A percentile compares a stretch with the other conserved stretches of the same genome.
phyloP scores from a whole-genome alignment of 1,140 invertebrate species.

The Sinella curviseta region DNA sequence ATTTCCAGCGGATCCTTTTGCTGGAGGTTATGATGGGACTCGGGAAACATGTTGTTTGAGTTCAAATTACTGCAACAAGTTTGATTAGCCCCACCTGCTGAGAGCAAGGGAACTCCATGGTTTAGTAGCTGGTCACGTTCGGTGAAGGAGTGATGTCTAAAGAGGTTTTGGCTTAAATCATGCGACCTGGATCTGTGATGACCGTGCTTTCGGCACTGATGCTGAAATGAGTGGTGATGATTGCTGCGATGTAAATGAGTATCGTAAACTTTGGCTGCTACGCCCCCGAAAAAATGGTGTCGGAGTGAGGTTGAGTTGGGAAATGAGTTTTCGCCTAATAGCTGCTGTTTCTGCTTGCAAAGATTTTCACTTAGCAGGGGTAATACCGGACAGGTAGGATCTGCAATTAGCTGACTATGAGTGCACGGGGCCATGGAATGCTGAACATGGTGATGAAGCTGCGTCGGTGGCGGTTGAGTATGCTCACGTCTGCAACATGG shows the following conservation, averaged over 20 bases:
- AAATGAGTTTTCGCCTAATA: slow-evolving; percentile 21
- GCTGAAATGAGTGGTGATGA: slow-evolving; percentile 56
- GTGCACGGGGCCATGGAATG: slow-evolving; percentile 32
- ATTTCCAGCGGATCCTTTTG: slow-evolving; percentile 38
- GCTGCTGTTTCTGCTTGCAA: slow-evolving; percentile 35
- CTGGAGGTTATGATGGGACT: slow-evolving; percentile 28
- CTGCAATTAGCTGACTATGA: slow-evolving; percentile 33
- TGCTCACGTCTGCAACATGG: slow-evolving; percentile 40
- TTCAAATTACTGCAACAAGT: slow-evolving; percentile 28
- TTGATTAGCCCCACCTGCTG: slow-evolving; percentile 15
- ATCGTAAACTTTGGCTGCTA: slow-evolving; percentile 37
- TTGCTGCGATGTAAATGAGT: slow-evolving; percentile 46
- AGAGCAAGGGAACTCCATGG: slow-evolving; percentile 34
- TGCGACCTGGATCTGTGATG: slow-evolving; percentile 58
- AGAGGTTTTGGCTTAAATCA: slow-evolving; percentile 56
- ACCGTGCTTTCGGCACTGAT: slow-evolving; percentile 50
- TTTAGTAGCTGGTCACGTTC: slow-evolving; percentile 53
- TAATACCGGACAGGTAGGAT: slow-evolving; percentile 29
- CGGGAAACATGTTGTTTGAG: slow-evolving; percentile 23
- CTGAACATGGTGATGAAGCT: slow-evolving; percentile 28
- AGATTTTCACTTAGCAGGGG: slow-evolving; percentile 30
- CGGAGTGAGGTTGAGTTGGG: slow-evolving; percentile 33
- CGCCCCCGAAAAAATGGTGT: slow-evolving; percentile 30
- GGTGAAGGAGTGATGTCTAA: slow-evolving; percentile 55
- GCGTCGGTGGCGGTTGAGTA: neutral